These are phyloP conservation scores for Apeira syringaria DNA, from an alignment of 2,888 invertebrate genomes.

Conservation along the genomic window DNA sequence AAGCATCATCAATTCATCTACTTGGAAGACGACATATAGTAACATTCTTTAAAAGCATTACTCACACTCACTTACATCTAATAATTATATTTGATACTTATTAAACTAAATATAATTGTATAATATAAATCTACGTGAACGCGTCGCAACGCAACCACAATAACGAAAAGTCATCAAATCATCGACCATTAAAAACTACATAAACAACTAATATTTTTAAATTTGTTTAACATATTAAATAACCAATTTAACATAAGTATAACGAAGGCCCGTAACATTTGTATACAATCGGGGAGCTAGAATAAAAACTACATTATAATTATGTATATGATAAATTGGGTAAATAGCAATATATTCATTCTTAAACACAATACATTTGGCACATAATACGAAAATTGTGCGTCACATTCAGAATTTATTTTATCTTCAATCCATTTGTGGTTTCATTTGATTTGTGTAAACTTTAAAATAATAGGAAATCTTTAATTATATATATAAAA, in stretches of 20 bases:
- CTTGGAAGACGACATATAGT: constrained; percentile 68
- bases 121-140: constrained; percentile 75
- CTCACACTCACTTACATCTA: constrained; percentile 32
- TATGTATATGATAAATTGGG: constrained; percentile 30
- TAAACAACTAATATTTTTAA: constrained; percentile 21
- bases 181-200: constrained; percentile 36
- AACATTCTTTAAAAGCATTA: constrained; percentile 30
- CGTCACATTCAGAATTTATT: constrained; percentile 27
- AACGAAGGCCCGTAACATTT: constrained; percentile 21
- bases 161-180: constrained; percentile 58
- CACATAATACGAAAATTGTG: constrained; percentile 38
- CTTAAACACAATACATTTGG: constrained; percentile 35
- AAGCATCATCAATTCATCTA: constrained; percentile 49
- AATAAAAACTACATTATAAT: constrained; percentile 25
- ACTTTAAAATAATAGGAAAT: no score
- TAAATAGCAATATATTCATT: no score
- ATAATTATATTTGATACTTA: constrained; percentile 24
- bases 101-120: constrained; percentile 56
- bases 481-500: no score
- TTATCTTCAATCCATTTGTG: constrained; percentile 10
- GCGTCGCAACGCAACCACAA: constrained; percentile 71
- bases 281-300: constrained; percentile 26
- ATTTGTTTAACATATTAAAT: constrained; percentile 25
- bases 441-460: constrained; percentile 19
- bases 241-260: constrained; percentile 8